These are phyloP conservation scores for Notarius lentiginosus DNA, from an alignment of 2,113 vertebrate species.

Conservation along the genomic window DNA sequence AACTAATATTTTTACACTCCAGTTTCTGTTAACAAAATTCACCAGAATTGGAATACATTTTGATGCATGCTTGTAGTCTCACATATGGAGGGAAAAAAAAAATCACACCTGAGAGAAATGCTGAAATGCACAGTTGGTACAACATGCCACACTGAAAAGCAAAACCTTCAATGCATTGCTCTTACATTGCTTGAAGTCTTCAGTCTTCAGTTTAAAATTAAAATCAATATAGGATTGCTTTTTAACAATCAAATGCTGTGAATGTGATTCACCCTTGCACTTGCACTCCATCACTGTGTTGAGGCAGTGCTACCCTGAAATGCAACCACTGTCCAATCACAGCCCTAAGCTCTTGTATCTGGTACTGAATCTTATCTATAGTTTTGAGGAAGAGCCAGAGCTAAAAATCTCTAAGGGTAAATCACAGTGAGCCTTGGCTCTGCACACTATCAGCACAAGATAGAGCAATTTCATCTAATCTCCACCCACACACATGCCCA, in stretches of 20 bases:
- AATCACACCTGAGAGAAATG: no score
- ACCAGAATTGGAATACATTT: no score
- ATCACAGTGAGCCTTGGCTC: neutral
- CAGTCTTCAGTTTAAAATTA: no score
- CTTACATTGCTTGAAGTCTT: neutral
- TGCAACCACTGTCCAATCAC: neutral
- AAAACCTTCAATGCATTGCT: neutral
- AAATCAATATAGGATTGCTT: neutral
- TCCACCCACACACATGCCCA: neutral
- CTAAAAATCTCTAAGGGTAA: neutral
- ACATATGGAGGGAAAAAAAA: no score
- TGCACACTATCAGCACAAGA: neutral
- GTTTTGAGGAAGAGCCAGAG: neutral
- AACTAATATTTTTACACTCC: no score
- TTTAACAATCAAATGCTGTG: neutral
- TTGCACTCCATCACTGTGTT: neutral
- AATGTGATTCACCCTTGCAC: neutral
- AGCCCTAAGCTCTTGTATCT: neutral
- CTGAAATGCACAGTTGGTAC: no score
- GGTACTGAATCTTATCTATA: neutral
- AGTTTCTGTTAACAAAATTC: no score
- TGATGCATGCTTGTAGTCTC: no score
- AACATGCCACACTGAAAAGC: neutral
- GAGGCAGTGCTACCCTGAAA: neutral
- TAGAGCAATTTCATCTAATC: neutral